Evolutionary conservation across 2,113 vertebrate species (phyloP).

Genomic region (Rhinichthys klamathensis): DNA sequence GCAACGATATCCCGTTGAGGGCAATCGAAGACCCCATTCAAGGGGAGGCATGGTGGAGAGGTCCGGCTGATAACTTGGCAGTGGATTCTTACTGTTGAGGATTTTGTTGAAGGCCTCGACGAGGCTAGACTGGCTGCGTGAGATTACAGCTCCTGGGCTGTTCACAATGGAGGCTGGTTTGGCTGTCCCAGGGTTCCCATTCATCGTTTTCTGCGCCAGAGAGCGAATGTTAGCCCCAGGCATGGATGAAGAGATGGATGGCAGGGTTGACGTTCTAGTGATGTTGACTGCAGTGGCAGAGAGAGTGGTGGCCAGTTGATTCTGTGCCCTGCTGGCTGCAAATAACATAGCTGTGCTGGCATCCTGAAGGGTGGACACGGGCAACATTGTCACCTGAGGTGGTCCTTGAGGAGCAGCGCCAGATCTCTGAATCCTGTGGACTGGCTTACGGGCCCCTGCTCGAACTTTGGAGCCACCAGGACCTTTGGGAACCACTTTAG

Average conservation of each 20-base stretch:
- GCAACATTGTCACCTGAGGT: constrained; percentile 79
- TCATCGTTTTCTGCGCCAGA: constrained; percentile 77
- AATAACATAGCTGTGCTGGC: constrained; percentile 94
- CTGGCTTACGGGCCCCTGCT: constrained; percentile 54
- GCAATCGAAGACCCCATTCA: constrained; percentile 86
- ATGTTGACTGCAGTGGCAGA: constrained; percentile 69
- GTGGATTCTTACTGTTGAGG: constrained; percentile 93
- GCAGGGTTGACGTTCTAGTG: constrained; percentile 67
- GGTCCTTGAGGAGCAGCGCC: constrained; percentile 66
- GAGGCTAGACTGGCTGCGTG: constrained; percentile 90
- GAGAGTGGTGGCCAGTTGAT: constrained; percentile 72
- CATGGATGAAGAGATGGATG: constrained; percentile 54
- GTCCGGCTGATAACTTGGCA: constrained; percentile 92
- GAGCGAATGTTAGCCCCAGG: constrained; percentile 58
- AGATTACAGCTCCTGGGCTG: constrained; percentile 84
- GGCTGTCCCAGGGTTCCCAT: constrained; percentile 50
- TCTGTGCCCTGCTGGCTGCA: constrained; percentile 81
- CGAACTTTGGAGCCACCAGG: constrained; percentile 60
- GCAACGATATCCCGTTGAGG: constrained; percentile 85
- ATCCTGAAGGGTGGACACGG: constrained; percentile 84
- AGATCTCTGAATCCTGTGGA: constrained; percentile 59
- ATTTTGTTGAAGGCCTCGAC: constrained; percentile 97
- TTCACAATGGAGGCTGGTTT: constrained; percentile 75
- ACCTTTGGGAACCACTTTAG: constrained; percentile 77
- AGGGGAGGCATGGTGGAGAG: constrained; percentile 77